Conservation (phyloP, 2,797 vertebrate genomes). For the Pampus argenteus region DNA sequence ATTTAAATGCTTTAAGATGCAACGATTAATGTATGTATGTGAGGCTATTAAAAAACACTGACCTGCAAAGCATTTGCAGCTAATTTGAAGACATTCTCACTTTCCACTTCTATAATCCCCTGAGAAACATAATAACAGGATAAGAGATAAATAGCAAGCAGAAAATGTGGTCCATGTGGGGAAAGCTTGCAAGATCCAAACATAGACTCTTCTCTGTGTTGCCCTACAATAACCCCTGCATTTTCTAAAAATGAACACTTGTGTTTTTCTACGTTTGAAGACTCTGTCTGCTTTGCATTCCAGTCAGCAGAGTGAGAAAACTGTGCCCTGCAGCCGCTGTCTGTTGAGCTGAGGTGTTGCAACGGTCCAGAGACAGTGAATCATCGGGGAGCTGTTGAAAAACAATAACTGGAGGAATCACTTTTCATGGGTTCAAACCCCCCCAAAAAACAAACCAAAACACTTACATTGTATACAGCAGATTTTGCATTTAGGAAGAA, state of each 20-base stretch:
- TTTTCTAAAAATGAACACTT: conserved; percentile 41
- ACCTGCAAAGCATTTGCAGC: conserved; percentile 96
- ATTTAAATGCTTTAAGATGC: conserved; percentile 24
- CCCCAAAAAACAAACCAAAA: conserved; percentile 8
- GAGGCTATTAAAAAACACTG: conserved; percentile 56
- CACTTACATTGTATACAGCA: conserved; percentile 93
- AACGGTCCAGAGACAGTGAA: conserved; percentile 70
- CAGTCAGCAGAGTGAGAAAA: conserved; percentile 64
- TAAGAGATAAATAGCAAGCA: conserved; percentile 30
- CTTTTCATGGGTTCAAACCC: conserved; percentile 33
- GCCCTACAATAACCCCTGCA: conserved; percentile 49
- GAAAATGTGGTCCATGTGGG: conserved; percentile 15
- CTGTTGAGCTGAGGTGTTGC: conserved; percentile 49
- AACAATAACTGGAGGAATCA: conserved; percentile 12
- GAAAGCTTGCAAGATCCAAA: conserved; percentile 30
- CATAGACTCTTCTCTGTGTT: conserved; percentile 29
- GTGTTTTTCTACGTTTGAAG: conserved; percentile 43
- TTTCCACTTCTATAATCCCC: conserved; percentile 96
- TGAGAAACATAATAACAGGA: conserved; percentile 68
- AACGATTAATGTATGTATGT: conserved; percentile 21
- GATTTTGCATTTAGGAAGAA: conserved; percentile 98
- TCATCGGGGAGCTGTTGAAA: conserved; percentile 60
- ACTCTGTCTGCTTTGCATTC: conserved; percentile 62
- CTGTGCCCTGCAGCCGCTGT: conserved; percentile 63
- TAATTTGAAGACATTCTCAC: conserved; percentile 94